phyloP scores from a whole-genome alignment of 2,888 invertebrate genomes.

The Schizaphis graminum region DNA sequence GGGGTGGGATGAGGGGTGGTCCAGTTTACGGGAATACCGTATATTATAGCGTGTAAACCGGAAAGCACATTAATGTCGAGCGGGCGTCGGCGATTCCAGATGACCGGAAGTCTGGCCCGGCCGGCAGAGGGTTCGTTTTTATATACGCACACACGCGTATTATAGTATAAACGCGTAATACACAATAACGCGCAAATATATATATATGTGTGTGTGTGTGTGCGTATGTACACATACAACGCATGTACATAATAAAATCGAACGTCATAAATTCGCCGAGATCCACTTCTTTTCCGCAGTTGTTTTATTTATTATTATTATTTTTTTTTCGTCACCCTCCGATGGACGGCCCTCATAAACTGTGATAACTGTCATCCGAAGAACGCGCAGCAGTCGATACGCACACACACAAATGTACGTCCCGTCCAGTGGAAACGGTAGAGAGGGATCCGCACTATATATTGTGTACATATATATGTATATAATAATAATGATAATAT shows the following conservation, averaged over 20 bases:
- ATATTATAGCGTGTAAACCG: slow-evolving; percentile 53
- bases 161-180: not conserved
- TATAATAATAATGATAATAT: not conserved
- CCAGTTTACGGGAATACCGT: not conserved
- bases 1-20: not conserved
- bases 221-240: not conserved
- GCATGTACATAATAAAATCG: slow-evolving; percentile 50
- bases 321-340: slow-evolving; percentile 48
- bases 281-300: slow-evolving; percentile 61
- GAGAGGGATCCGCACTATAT: not conserved
- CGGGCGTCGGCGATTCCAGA: slow-evolving; percentile 64
- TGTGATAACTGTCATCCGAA: slow-evolving; percentile 64
- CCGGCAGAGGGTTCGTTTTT: slow-evolving; percentile 17
- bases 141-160: not conserved
- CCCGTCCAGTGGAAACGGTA: not conserved
- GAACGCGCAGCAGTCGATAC: slow-evolving; percentile 35
- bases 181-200: slow-evolving; percentile 3
- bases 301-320: slow-evolving; percentile 43
- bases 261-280: slow-evolving; percentile 63
- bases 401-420: not conserved
- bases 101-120: slow-evolving; percentile 63
- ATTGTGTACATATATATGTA: not conserved
- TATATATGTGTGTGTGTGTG: not conserved
- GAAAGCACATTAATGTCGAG: slow-evolving; percentile 63
- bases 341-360: slow-evolving; percentile 51